A percentile compares a stretch with the other conserved stretches of the same genome.
Conservation (phyloP, 1,140 invertebrate genomes). For the Sitophilus oryzae region DNA sequence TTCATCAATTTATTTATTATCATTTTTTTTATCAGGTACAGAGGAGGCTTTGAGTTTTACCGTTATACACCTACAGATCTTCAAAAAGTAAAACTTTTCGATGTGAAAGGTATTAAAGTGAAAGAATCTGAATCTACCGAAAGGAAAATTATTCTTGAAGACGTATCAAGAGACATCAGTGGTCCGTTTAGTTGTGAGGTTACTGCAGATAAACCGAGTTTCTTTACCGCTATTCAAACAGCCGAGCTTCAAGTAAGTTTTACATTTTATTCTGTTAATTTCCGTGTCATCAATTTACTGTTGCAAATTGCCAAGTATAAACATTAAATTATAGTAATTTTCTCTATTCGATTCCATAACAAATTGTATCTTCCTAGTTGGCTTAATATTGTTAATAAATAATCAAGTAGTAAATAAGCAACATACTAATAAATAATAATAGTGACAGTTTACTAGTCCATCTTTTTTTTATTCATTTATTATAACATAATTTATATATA, state of each 20-base stretch:
- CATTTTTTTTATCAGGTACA: constrained; percentile 45
- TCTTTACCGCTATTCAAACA: constrained; percentile 67
- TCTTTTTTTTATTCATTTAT: too few relatives aligned
- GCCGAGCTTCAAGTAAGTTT: constrained; percentile 44
- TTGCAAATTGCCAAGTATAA: too few relatives aligned
- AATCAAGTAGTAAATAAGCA: too few relatives aligned
- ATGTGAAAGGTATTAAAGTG: constrained; percentile 40
- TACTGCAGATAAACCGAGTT: constrained; percentile 75
- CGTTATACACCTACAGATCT: constrained; percentile 64
- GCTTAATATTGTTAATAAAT: too few relatives aligned
- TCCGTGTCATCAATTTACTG: too few relatives aligned
- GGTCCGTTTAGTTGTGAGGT: constrained; percentile 75
- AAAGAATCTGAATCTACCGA: constrained; percentile 50
- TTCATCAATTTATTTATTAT: background rate
- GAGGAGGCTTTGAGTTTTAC: constrained; percentile 65
- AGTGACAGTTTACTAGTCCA: too few relatives aligned
- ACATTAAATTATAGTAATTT: too few relatives aligned
- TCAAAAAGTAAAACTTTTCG: constrained; percentile 60
- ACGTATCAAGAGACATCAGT: constrained; percentile 55
- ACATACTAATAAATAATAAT: too few relatives aligned
- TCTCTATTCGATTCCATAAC: too few relatives aligned
- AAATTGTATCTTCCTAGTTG: too few relatives aligned
- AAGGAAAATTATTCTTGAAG: constrained; percentile 53
- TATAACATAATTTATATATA: too few relatives aligned
- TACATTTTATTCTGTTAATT: background rate